Evolutionary conservation across 2,113 vertebrate species (phyloP).

Genomic region (Willisornis vidua): DNA sequence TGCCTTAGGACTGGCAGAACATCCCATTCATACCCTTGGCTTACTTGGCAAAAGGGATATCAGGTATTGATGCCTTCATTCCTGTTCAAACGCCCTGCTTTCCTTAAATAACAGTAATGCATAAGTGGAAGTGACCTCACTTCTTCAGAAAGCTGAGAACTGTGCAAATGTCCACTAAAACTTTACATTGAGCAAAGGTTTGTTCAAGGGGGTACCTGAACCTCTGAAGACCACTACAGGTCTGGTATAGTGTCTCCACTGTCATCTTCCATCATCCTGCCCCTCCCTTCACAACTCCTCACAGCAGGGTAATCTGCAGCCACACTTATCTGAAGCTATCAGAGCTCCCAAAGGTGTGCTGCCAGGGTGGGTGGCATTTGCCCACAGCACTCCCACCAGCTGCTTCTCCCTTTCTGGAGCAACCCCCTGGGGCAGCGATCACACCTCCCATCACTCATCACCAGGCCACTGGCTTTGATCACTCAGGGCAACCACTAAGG

Average conservation of each 20-base stretch:
- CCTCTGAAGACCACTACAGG: background rate
- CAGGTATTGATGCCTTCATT: background rate
- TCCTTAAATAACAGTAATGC: background rate
- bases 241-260: rapidly evolving
- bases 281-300: background rate
- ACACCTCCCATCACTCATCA: background rate
- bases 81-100: background rate
- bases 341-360: background rate
- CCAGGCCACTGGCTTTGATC: background rate
- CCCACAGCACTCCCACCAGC: rapidly evolving
- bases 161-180: background rate
- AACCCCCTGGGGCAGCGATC: background rate
- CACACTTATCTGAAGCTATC: background rate
- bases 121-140: background rate
- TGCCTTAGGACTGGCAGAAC: background rate
- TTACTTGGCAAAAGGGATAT: background rate
- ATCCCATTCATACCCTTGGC: background rate
- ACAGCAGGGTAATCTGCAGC: background rate
- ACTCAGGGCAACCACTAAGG: background rate
- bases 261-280: background rate
- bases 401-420: background rate
- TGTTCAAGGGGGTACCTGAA: background rate
- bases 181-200: background rate
- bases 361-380: background rate
- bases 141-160: background rate